Base-by-base conservation (phyloP, 2,797 vertebrate genomes). In the Typhlichthys eigenmanni region DNA sequence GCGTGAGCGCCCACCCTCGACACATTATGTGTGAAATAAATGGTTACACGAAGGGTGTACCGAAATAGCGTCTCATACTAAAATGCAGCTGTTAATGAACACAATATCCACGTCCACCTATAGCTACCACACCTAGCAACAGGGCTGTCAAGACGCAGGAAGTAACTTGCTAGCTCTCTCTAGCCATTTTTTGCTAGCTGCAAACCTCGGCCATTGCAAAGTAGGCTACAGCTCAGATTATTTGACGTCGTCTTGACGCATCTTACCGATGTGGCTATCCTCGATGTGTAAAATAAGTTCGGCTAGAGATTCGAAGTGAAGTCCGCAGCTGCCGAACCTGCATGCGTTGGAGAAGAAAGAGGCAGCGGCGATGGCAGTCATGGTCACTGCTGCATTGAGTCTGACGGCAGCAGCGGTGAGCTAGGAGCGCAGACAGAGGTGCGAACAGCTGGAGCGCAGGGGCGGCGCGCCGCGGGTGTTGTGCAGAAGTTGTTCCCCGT, bases 241-340 rank as follows among this genome's bases (percentile, higher is more conserved):
- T 56, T 67, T 65, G 78, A 51, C 1, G 1, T 58, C 38, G 67
- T 72, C 58, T 77, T 78, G 66, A 59, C 61, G 68, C 79, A 55
- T 60, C 90, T 94, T 86, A 98, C 96, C 96, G 92, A 98, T 98
- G 89, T 98, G 96, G 91, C 90, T 95, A 78, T 97, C 96, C 85
- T 98, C 96, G 88, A 98, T 98, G 92, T 98, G 96, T 82, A 94
- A 95, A 87, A 98, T 98, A 75, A 98, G 96, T 90, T 98, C 96
- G 71, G 93, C 89, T 92, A 98, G 89, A 72, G 93, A 94, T 70
- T 95, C 94, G 88, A 98, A 98, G 91, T 95, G 95, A 24, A 95
- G 95, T 79, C 96, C 95, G 91, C 96, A 98, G 91, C 95, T 93
- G 74, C 95, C 95, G 87, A 98, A 98, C 63, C 93, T 94, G 92